Base-by-base conservation (phyloP, 2,113 vertebrate species). In the Malurus elegans region DNA sequence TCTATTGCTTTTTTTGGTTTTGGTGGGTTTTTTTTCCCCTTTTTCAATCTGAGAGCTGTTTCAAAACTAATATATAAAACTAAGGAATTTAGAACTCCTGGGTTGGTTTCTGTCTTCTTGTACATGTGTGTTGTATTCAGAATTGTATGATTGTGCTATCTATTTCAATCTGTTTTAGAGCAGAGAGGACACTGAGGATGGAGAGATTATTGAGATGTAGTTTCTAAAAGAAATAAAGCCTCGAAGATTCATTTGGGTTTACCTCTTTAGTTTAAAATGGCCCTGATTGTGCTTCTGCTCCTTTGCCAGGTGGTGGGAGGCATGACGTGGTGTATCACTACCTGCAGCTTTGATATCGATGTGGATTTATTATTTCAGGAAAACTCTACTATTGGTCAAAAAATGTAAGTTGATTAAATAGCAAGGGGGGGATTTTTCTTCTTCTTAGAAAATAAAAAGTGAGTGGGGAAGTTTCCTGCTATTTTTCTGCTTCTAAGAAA, bases 261-360 rank as follows among this genome's bases (percentile, higher is more conserved):
- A 25, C 1, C 2, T 56, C 9, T 66, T 58, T 47, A 56, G 8
- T n/a, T 69, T 29, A 13, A 44, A 60, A 21, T 53, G 66, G 48
- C 53, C 69, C 78, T 96, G 89, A 95, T 31, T 5, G 0, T 85
- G 40, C 44, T 92, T 38, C 91, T 89, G 21, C 38, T 96, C 53
- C 89, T 75, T 95, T 96, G 7, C 96, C 64, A 99, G 99, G 99
- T 99, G 90, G 99, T 99, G 4, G 99, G 99, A 9, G 99, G 99
- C 61, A 99, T 99, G 99, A 99, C 99, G 5, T 99, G 99, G 99
- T 99, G 99, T 90, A 99, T 99, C 96, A 99, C 99, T 72, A 99
- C 99, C 1, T 99, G 99, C 97, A 99, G 96, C 97, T 99, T 99
- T 89, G 99, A 99, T 71, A 94, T 99, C 14, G 99, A 99, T 3